Base-by-base conservation (phyloP, 2,797 vertebrate species). In the Pelodytes ibericus region DNA sequence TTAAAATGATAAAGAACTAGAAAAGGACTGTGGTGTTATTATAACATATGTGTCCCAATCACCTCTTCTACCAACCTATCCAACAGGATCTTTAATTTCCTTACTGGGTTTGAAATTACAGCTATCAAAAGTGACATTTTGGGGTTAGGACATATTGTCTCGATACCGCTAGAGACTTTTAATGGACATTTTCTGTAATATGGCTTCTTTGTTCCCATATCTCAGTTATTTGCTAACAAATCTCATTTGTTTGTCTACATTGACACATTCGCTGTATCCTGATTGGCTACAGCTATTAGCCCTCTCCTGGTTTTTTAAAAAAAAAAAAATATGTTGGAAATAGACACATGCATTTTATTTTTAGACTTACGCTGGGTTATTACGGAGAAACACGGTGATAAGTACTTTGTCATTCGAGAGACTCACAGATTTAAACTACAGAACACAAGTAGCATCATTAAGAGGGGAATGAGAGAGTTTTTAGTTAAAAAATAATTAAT, bases 1-100 rank as follows among this genome's bases (percentile, higher is more conserved):
- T 51, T 63, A 22, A 24, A 47, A 26, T 63, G 44, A 49, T 53
- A 61, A 26, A 31, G 44, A 10, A 53, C 39, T 47, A 68, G 53
- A 24, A 6, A 13, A 33, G 3, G 7, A 20, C 39, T 15, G 26
- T 44, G 4, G 49, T 20, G 4, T 22, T 24, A 20, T 3, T 30
- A 2, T 60, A 31, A 30, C 8, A 72, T 15, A 53, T 51, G 31
- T 9, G 33, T 36, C 15, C 33, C 13, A 5, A 5, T 36, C 13
- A 36, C 2, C 13, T 27, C 22, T 27, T 58, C 33, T 31, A 4
- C 36, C 24, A 56, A 71, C 39, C 7, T 72, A 30, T 62, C 44
- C 70, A 25, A 24, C 22, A 27, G 15, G 36, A 25, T 13, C 57
- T 49, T 15, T 61, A 22, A 33, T 33, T 33, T 61, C 44, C 41